Evolutionary conservation across 2,888 invertebrate species (phyloP).

Genomic region (Sinelater perroti): DNA sequence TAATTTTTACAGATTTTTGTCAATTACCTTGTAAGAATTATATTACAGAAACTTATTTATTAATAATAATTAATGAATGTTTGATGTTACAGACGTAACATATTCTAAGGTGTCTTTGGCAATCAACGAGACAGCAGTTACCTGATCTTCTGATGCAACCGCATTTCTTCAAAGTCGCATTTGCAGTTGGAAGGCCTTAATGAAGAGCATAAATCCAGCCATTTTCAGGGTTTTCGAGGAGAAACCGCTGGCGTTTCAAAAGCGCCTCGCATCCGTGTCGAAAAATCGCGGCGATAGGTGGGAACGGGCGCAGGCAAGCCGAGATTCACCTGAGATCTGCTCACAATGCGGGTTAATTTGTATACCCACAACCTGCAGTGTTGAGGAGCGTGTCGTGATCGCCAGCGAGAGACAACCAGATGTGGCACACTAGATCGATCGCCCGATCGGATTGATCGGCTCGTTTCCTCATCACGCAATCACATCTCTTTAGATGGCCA

Average conservation of each 20-base stretch:
- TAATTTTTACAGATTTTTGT: too few relatives aligned
- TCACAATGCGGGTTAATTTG: slow-evolving; percentile 36
- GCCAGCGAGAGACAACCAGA: slow-evolving; percentile 28
- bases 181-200: too few relatives aligned
- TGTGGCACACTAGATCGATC: slow-evolving; percentile 39
- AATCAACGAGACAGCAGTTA: too few relatives aligned
- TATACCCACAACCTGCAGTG: slow-evolving; percentile 38
- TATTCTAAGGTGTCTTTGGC: too few relatives aligned
- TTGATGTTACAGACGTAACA: too few relatives aligned
- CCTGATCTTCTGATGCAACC: too few relatives aligned
- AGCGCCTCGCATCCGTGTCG: slow-evolving; percentile 1
- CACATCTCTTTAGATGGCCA: slow-evolving; percentile 36
- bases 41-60: too few relatives aligned
- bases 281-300: slow-evolving; percentile 14
- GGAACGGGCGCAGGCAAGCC: slow-evolving; percentile 22
- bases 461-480: slow-evolving; percentile 42
- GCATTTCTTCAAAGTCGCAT: too few relatives aligned
- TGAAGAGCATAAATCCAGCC: too few relatives aligned
- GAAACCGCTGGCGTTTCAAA: slow-evolving; percentile 11
- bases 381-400: slow-evolving; percentile 35
- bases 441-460: slow-evolving; percentile 39
- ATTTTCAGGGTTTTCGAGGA: too few relatives aligned
- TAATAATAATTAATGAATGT: too few relatives aligned
- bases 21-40: too few relatives aligned
- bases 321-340: slow-evolving; percentile 31